Evolutionary conservation across 2,888 invertebrate species (phyloP), one percentile per base, ranked within the genome.

Genomic region (Troides helena): DNA sequence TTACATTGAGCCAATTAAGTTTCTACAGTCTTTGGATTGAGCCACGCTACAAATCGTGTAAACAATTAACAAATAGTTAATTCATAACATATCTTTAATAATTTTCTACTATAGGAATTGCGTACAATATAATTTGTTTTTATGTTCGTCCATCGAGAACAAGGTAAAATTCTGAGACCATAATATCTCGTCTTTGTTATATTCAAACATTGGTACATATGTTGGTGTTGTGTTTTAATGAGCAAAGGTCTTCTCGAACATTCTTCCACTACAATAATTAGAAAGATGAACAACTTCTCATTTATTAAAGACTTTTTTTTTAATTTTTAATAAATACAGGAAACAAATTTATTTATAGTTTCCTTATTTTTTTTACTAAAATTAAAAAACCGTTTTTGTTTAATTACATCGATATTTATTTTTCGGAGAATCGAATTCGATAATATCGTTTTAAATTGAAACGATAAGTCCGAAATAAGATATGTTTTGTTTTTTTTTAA

Each of bases 21-120:
- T 75, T 71, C 72, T 75, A 84, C 86, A 86, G 86, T 86, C 86
- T 86, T 84, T 71, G 62, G 46, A 74, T 82, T 82, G 78, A 81
- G 79, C 79, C 17, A 8, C 23, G 4, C 23, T 12, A n/a, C 1
- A n/a, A 58, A 58, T 25, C 3, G 7, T 23, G 8, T 23, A 23
- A 53, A 53, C 53, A 58, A 58, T 58, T 58, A 58, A 23, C 4
- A 23, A 23, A 10, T n/a, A 7, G 23, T 36, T 61, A 64, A 69
- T 73, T 50, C 67, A 68, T 65, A 70, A 17, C 63, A 18, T 36
- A 30, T 53, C 39, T 23, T 61, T 61, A 23, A 65, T 23, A 58
- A 23, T 23, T 59, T 59, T 59, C 23, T 36, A 60, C 30, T 60
- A 18, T 5, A 36, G n/a, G 18, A 5, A 18, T 60, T 53, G 6